Evolutionary conservation across 2,797 vertebrate species (phyloP).

Genomic region (Clamator glandarius): DNA sequence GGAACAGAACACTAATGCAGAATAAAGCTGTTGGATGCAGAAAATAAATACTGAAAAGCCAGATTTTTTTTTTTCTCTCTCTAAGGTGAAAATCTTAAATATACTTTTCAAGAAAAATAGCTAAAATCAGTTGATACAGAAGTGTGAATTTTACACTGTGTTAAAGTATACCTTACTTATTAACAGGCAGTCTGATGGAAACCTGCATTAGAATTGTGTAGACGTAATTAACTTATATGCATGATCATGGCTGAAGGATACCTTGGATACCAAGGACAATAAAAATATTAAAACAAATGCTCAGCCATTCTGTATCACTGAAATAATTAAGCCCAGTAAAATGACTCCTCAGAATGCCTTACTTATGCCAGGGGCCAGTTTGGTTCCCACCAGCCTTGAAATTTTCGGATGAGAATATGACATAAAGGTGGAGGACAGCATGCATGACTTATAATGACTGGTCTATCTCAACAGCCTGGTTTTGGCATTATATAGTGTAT

Average conservation of each 20-base stretch:
- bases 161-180: background rate
- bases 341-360: background rate
- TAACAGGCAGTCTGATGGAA: background rate
- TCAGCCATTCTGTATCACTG: slow-evolving; percentile 20
- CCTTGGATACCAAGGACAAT: background rate
- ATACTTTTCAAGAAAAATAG: background rate
- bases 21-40: background rate
- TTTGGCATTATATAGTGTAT: background rate
- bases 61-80: too few relatives aligned
- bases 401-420: slow-evolving; percentile 14
- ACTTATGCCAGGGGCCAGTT: background rate
- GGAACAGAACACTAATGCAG: background rate
- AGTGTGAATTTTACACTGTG: background rate
- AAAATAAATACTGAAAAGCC: too few relatives aligned
- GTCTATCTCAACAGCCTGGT: background rate
- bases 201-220: background rate
- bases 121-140: background rate
- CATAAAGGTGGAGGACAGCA: slow-evolving; percentile 23
- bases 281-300: background rate
- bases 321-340: slow-evolving; percentile 25
- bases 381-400: slow-evolving; percentile 16
- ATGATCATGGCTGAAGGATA: background rate
- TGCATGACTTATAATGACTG: background rate
- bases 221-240: background rate
- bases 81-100: background rate